phyloP scores from a whole-genome alignment of 64 coral and sea anemone species.

The Trachythela sp. region DNA sequence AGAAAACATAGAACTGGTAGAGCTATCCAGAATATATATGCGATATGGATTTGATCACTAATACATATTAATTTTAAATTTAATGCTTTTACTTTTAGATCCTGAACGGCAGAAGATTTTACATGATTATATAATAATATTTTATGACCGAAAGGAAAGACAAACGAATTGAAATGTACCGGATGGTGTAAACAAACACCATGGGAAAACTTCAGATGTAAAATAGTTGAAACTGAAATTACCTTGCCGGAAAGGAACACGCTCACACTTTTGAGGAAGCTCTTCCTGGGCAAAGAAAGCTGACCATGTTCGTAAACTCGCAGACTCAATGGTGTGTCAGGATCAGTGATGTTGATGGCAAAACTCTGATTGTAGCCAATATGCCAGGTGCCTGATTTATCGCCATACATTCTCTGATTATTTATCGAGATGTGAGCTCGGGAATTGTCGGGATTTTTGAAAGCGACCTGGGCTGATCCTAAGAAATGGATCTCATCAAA shows the following conservation, averaged over 20 bases:
- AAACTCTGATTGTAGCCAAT: slow-evolving; percentile 87
- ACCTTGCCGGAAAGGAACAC: slow-evolving; percentile 81
- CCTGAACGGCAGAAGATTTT: no score
- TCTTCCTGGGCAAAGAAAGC: slow-evolving; percentile 60
- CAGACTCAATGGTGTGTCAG: slow-evolving; percentile 86
- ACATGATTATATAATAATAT: no score
- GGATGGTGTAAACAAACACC: no score
- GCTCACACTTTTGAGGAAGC: slow-evolving; percentile 71
- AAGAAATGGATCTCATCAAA: slow-evolving; percentile 71
- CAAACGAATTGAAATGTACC: no score
- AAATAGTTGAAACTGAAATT: no score
- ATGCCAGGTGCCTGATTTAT: slow-evolving; percentile 70
- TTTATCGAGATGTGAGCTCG: slow-evolving; percentile 36
- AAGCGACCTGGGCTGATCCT: slow-evolving; percentile 69
- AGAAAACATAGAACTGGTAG: no score
- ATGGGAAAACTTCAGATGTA: no score
- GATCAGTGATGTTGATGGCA: slow-evolving; percentile 73
- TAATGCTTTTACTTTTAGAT: no score
- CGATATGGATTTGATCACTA: no score
- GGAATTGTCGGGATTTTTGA: slow-evolving; percentile 38
- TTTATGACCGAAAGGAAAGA: no score
- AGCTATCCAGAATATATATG: no score
- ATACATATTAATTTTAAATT: no score
- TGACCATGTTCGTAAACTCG: slow-evolving; percentile 87
- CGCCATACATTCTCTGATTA: slow-evolving; percentile 70